A percentile compares a stretch with the other conserved stretches of the same genome.
Evolutionary conservation across 2,888 invertebrate species (phyloP).

Genomic region (Myopa testacea): DNA sequence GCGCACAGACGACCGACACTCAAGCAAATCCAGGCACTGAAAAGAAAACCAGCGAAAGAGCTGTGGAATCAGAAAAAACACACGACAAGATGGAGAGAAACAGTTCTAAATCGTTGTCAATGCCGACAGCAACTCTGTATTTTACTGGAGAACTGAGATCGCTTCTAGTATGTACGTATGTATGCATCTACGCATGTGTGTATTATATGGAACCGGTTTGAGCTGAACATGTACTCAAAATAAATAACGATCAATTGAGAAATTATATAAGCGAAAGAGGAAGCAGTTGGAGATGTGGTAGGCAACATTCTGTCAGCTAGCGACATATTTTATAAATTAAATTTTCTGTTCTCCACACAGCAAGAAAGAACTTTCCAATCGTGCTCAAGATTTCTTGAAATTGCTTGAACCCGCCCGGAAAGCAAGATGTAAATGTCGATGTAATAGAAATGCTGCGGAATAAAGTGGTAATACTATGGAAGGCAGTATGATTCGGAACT

Average conservation of each 20-base stretch:
- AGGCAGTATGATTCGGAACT: too few species aligned
- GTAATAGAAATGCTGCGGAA: too few species aligned
- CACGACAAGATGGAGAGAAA: constrained; percentile 31
- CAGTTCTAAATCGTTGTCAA: constrained; percentile 21
- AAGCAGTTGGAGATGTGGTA: constrained; percentile 34
- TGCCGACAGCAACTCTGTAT: constrained; percentile 26
- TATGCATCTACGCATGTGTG: constrained; percentile 41
- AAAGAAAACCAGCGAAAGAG: constrained; percentile 18
- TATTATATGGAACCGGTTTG: constrained; percentile 65
- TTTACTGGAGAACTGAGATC: constrained; percentile 28
- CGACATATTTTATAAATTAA: constrained; percentile 16
- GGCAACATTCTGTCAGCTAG: constrained; percentile 19
- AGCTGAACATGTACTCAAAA: constrained; percentile 66
- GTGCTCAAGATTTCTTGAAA: too few species aligned
- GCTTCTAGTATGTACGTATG: constrained; percentile 45
- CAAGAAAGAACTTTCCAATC: too few species aligned
- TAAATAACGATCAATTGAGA: constrained; percentile 48
- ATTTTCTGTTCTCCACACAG: constrained; percentile 12
- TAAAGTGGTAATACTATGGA: too few species aligned
- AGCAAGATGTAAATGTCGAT: too few species aligned
- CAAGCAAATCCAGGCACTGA: constrained; percentile 10
- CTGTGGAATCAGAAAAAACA: constrained; percentile 49
- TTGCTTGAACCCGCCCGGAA: too few species aligned
- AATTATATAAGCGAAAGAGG: constrained; percentile 40
- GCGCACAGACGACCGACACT: not conserved